phyloP scores from a whole-genome alignment of 2,797 vertebrate species.

The Oophaga sylvatica region DNA sequence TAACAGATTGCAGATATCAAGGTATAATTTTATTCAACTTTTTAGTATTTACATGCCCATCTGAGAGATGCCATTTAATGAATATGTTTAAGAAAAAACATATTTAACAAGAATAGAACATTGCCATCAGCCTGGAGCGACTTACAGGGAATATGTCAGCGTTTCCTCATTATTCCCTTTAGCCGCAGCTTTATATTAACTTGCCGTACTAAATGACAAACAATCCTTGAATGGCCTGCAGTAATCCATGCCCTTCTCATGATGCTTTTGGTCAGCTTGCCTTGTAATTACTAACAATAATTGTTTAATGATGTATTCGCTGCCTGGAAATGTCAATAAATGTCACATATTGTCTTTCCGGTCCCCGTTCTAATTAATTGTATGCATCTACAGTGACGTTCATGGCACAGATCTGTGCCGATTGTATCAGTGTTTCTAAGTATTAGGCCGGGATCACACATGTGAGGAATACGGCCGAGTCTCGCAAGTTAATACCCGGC shows the following conservation, averaged over 20 bases:
- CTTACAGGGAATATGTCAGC: not conserved
- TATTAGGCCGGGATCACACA: not conserved
- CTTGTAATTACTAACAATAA: slow-evolving; percentile 41
- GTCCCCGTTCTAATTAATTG: slow-evolving; percentile 29
- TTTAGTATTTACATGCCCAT: too few relatives aligned
- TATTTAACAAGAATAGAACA: too few relatives aligned
- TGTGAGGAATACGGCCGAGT: too few relatives aligned
- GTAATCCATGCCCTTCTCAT: slow-evolving; percentile 36
- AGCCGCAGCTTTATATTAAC: not conserved
- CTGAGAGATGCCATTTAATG: too few relatives aligned
- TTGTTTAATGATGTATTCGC: slow-evolving; percentile 34
- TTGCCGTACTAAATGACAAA: not conserved
- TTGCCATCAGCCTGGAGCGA: too few relatives aligned
- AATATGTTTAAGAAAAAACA: too few relatives aligned
- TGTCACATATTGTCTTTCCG: slow-evolving; percentile 41
- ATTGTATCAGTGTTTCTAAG: not conserved
- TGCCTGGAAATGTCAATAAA: slow-evolving; percentile 57
- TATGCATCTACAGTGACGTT: not conserved
- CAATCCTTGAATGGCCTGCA: slow-evolving; percentile 40
- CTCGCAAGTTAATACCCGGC: too few relatives aligned
- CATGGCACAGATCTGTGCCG: not conserved
- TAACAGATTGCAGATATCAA: too few relatives aligned
- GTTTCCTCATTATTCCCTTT: not conserved
- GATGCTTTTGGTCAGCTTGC: slow-evolving; percentile 33
- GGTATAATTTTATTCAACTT: too few relatives aligned